Evolutionary conservation across 1,140 invertebrate species (phyloP), one percentile per base, ranked within the genome.

Genomic region (Zaprionus davidi): DNA sequence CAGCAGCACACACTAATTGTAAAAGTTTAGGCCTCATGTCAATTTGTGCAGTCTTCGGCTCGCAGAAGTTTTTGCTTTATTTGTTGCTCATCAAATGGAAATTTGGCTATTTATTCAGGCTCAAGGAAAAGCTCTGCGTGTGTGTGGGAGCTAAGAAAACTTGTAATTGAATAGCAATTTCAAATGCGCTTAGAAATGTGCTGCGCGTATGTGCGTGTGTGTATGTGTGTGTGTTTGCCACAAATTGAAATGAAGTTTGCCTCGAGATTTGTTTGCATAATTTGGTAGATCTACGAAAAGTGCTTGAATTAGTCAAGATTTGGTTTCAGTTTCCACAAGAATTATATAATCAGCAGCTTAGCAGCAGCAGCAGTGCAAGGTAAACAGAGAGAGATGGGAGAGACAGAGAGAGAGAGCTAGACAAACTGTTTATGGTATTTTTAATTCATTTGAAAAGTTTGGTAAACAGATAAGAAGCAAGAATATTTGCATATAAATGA

Each of bases 91-190:
- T 71, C 59, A 63, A 71, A 71, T 71, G 34, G 69, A 63, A 71
- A 71, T 71, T 73, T 68, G 66, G 59, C 73, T 87, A 81, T 86
- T 87, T 87, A 77, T 82, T 86, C 79, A 46, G 69, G 55, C 63
- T 74, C 66, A 46, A 60, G 53, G 67, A n/a, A 75, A 82, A 73
- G 76, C 67, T 34, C 9, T 34, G 31, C 9, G 31, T 34, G 31
- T 34, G 9, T 34, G 31, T 34, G 31, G 3, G 7, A 31, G 6
- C 5, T 17, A 46, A 17, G 41, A 24, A 87, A 87, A 83, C 80
- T 88, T 88, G 59, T 88, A 86, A 84, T 84, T 84, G 81, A 83
- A 86, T 88, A 77, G 77, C 77, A 59, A 73, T 82, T 73, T 60
- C 26, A 49, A 79, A 63, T 31, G 46, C 7, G 36, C 38, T 15